Evolutionary conservation across 2,797 vertebrate genomes (phyloP).

Genomic region (Morelia viridis): DNA sequence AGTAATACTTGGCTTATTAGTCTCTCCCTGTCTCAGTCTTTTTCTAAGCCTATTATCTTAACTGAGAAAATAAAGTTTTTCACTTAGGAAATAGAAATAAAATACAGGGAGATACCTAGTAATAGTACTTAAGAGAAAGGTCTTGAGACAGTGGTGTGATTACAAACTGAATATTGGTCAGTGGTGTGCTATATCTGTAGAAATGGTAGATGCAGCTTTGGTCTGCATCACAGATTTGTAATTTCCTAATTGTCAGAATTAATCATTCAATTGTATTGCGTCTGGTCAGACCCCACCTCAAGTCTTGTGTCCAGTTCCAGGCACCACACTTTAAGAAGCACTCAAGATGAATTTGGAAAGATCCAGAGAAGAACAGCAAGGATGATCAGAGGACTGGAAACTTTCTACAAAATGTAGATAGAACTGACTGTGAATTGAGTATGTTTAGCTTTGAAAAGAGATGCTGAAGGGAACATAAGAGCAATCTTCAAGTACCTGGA

Average conservation of each 20-base stretch:
- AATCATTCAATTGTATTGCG: background rate
- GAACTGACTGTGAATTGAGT: background rate
- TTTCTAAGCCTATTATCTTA: background rate
- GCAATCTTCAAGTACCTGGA: background rate
- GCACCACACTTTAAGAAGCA: background rate
- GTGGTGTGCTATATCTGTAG: background rate
- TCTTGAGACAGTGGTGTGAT: background rate
- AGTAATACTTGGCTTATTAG: background rate
- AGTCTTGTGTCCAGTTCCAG: background rate
- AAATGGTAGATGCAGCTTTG: background rate
- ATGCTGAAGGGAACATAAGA: background rate
- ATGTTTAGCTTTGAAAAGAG: background rate
- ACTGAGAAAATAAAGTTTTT: background rate
- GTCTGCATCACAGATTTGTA: background rate
- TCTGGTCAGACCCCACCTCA: background rate
- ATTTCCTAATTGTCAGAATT: background rate
- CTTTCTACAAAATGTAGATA: no score
- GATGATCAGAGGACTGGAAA: background rate
- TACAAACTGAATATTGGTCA: background rate
- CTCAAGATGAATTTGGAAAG: background rate
- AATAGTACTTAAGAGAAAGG: background rate
- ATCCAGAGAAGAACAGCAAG: background rate
- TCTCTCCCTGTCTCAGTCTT: background rate
- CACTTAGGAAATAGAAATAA: background rate
- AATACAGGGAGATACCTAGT: background rate